Conservation (phyloP, 2,888 invertebrate genomes). For the Eremobia ochroleuca region DNA sequence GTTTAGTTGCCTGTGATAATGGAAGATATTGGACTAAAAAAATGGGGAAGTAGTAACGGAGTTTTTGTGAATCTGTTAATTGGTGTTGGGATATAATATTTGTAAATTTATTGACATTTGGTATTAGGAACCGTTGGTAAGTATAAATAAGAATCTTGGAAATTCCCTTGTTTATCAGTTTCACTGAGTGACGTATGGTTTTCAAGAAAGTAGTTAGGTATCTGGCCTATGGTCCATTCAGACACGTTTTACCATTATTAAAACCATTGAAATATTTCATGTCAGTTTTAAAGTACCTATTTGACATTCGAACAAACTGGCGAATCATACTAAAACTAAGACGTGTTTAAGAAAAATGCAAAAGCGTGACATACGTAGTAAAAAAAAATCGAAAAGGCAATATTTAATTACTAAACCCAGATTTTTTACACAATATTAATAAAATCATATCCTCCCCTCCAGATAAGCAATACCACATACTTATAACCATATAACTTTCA, state of each 20-base stretch:
- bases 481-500: constrained; percentile 68
- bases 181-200: too few species aligned
- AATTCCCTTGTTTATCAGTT: too few species aligned
- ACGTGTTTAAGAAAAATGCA: neutral
- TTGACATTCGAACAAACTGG: neutral
- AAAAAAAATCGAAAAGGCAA: neutral
- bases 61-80: neutral
- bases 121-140: too few species aligned
- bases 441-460: constrained; percentile 5
- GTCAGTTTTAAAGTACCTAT: neutral
- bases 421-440: neutral
- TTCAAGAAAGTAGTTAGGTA: too few species aligned
- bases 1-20: constrained; percentile 48
- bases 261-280: neutral
- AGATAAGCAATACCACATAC: constrained; percentile 54
- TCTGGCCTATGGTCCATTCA: too few species aligned
- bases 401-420: neutral
- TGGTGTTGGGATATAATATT: neutral
- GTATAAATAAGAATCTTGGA: too few species aligned
- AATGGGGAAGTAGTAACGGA: neutral
- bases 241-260: neutral
- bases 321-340: neutral
- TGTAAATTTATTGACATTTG: neutral
- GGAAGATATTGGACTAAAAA: constrained; percentile 24
- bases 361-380: neutral